Conservation (phyloP, 2,888 invertebrate genomes). For the Plemyria rubiginata region DNA sequence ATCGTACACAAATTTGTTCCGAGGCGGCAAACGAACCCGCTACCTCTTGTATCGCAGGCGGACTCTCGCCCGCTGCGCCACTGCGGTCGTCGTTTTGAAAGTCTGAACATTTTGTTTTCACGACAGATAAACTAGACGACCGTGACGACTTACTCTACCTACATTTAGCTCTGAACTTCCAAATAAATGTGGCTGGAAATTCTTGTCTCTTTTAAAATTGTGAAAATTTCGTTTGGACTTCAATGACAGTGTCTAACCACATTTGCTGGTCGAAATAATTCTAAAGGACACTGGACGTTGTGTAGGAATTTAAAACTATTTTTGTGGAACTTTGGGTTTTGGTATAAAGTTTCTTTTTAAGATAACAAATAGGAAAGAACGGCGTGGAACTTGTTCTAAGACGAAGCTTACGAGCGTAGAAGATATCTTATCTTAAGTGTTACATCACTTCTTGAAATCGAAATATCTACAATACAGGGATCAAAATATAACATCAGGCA, state of each 20-base stretch:
- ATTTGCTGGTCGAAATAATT: slow-evolving; percentile 46
- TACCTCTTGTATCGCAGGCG: too few species aligned
- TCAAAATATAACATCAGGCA: too few species aligned
- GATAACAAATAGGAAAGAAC: neutral
- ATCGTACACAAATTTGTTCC: too few species aligned
- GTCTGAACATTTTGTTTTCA: neutral
- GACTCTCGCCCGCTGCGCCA: too few species aligned
- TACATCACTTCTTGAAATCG: too few species aligned
- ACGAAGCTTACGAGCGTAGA: too few species aligned
- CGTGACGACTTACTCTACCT: neutral
- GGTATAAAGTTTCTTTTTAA: slow-evolving; percentile 4
- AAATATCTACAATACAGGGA: too few species aligned
- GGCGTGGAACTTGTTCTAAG: neutral
- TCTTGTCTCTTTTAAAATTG: slow-evolving; percentile 31
- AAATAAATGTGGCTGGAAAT: slow-evolving; percentile 25
- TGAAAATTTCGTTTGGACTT: slow-evolving; percentile 32
- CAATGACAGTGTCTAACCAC: slow-evolving; percentile 31
- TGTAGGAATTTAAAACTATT: slow-evolving; percentile 15
- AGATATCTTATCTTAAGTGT: too few species aligned
- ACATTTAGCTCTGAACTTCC: slow-evolving; percentile 15
- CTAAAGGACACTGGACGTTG: slow-evolving; percentile 37
- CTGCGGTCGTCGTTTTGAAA: too few species aligned
- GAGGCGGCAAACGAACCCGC: too few species aligned
- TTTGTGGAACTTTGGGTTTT: slow-evolving; percentile 12
- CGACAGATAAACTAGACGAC: neutral